These are phyloP conservation scores for Acipenser oxyrinchus DNA, from an alignment of 2,797 vertebrate genomes.

Conservation along the genomic window DNA sequence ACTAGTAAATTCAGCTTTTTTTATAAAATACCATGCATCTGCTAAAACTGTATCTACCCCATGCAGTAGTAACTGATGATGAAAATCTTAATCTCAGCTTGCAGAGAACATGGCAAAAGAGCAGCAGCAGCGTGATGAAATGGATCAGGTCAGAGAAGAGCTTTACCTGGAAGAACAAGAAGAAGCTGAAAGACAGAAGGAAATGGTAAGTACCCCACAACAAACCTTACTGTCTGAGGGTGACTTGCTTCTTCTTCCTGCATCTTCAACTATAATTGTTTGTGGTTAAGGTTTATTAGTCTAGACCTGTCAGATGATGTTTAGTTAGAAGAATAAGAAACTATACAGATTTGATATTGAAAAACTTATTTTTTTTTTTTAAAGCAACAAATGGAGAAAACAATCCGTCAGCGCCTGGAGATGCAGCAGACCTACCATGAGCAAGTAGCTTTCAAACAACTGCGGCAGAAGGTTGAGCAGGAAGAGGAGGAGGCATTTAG, in stretches of 20 bases:
- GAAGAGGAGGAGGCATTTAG: constrained; percentile 76
- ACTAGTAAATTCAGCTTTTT: too few relatives aligned
- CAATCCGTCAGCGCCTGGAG: constrained; percentile 67
- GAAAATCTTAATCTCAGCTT: constrained; percentile 50
- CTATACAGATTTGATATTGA: too few relatives aligned
- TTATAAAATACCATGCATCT: too few relatives aligned
- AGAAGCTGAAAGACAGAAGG: constrained; percentile 54
- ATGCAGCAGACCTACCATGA: constrained; percentile 67
- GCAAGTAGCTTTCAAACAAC: constrained; percentile 72
- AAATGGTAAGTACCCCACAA: constrained; percentile 59
- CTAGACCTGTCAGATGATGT: too few relatives aligned
- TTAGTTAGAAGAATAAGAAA: too few relatives aligned
- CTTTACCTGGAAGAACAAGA: constrained; percentile 75
- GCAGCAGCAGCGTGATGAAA: constrained; percentile 65
- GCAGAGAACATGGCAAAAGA: constrained; percentile 64
- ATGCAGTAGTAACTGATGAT: too few relatives aligned
- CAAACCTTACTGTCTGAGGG: too few relatives aligned
- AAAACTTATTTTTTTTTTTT: background rate
- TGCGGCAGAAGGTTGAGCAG: constrained; percentile 52
- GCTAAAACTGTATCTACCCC: too few relatives aligned
- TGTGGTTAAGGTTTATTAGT: too few relatives aligned
- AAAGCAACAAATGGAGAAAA: constrained; percentile 79
- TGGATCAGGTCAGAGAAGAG: constrained; percentile 70
- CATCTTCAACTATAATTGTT: too few relatives aligned
- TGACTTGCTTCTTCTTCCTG: too few relatives aligned